These are phyloP conservation scores for Pelagia noctiluca DNA, from an alignment of 30 jellyfish, hydroid and myxozoan genomes.

Conservation along the genomic window DNA sequence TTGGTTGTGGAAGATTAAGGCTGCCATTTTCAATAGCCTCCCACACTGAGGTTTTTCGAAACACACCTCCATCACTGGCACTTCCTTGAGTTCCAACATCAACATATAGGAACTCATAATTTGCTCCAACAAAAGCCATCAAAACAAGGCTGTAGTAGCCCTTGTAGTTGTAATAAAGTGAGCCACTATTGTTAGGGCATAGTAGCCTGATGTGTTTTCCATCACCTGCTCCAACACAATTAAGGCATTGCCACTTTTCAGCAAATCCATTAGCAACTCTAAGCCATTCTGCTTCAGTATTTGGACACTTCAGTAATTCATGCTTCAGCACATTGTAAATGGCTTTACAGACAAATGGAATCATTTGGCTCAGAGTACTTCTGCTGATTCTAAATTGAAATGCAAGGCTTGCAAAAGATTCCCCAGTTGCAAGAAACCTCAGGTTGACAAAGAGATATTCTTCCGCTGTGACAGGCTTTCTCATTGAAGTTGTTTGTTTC, in stretches of 20 bases:
- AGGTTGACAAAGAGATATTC: slow-evolving; percentile 41
- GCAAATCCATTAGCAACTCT: slow-evolving; percentile 22
- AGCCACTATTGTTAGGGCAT: slow-evolving; percentile 33
- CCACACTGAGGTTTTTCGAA: slow-evolving; percentile 35
- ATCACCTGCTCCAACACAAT: slow-evolving; percentile 41
- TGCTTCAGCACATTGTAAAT: slow-evolving; percentile 3
- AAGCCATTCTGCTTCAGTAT: slow-evolving; percentile 43
- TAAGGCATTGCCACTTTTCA: slow-evolving; percentile 53
- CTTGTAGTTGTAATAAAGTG: slow-evolving; percentile 29
- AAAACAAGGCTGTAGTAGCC: slow-evolving; percentile 1
- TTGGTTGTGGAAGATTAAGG: slow-evolving; percentile 7
- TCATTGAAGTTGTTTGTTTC: too few relatives aligned
- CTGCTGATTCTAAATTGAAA: slow-evolving; percentile 15
- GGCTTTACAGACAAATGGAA: slow-evolving; percentile 29
- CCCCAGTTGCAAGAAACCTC: slow-evolving; percentile 56
- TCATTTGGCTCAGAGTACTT: slow-evolving; percentile 11
- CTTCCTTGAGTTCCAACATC: slow-evolving; percentile 40
- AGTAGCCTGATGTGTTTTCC: slow-evolving; percentile 10
- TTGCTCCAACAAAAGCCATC: slow-evolving; percentile 44
- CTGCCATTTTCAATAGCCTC: neutral
- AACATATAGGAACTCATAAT: slow-evolving; percentile 29
- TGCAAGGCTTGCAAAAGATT: slow-evolving; percentile 18
- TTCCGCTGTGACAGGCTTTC: slow-evolving; percentile 3
- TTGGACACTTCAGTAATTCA: slow-evolving; percentile 16
- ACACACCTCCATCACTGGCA: slow-evolving; percentile 59